Evolutionary conservation across 2,797 vertebrate genomes (phyloP).

Genomic region (Chloroceryle amazona): DNA sequence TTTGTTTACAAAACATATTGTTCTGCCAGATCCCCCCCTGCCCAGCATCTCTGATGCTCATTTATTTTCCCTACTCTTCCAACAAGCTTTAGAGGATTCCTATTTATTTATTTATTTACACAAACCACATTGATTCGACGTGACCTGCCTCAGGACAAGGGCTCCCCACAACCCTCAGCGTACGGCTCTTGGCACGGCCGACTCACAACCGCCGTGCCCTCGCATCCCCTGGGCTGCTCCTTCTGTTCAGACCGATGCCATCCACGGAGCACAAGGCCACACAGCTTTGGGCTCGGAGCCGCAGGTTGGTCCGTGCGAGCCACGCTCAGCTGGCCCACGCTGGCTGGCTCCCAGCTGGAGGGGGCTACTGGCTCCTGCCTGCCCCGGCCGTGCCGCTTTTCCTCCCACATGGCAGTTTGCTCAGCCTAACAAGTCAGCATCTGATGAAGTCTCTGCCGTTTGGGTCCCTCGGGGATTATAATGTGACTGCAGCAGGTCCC

Average conservation of each 20-base stretch:
- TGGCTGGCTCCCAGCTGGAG: conserved; percentile 22
- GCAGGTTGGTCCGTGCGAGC: not conserved
- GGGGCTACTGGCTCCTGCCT: not conserved
- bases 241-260: rapidly evolving
- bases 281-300: rapidly evolving
- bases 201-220: rapidly evolving
- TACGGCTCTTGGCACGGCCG: rapidly evolving
- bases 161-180: rapidly evolving
- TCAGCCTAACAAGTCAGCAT: conserved; percentile 44
- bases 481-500: conserved; percentile 68
- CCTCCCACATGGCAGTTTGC: not conserved
- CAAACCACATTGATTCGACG: rapidly evolving
- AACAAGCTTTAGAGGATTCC: not conserved
- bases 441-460: conserved; percentile 60
- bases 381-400: not conserved
- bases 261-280: rapidly evolving
- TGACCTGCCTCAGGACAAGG: rapidly evolving
- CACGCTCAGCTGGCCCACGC: not conserved
- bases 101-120: not conserved
- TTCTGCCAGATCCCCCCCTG: not conserved
- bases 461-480: conserved; percentile 42
- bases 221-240: not conserved
- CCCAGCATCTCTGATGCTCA: not conserved
- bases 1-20: not conserved
- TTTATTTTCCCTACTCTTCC: not conserved